A percentile compares a stretch with the other conserved stretches of the same genome.
Evolutionary conservation across 2,888 invertebrate genomes (phyloP).

Genomic region (Amblyteles armatorius): DNA sequence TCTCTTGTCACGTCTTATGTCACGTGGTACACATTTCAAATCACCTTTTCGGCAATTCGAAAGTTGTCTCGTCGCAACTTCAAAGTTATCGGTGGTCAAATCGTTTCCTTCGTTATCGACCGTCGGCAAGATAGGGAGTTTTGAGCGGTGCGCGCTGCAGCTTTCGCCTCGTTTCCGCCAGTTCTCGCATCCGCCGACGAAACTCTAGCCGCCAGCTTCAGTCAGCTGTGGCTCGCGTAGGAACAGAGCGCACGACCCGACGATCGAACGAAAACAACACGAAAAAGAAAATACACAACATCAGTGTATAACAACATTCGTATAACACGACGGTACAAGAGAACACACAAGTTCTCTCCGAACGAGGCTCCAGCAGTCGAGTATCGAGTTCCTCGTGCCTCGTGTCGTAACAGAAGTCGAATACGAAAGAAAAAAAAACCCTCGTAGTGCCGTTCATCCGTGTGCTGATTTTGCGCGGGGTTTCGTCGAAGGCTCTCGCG

Average conservation of each 20-base stretch:
- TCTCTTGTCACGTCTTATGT: too few species aligned
- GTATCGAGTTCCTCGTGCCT: background rate
- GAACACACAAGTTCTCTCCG: background rate
- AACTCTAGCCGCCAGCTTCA: background rate
- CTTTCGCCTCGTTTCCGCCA: too few species aligned
- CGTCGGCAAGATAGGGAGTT: too few species aligned
- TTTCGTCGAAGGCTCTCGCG: background rate
- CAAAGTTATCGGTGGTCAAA: too few species aligned
- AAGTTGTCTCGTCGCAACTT: too few species aligned
- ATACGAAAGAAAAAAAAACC: background rate
- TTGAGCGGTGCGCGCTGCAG: too few species aligned
- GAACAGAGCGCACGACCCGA: background rate
- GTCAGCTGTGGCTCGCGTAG: conserved; percentile 11
- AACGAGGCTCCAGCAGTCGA: background rate
- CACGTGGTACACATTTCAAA: too few species aligned
- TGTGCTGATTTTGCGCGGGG: conserved; percentile 1
- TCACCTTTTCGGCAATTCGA: too few species aligned
- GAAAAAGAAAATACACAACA: background rate
- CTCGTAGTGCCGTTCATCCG: background rate
- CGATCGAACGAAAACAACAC: background rate
- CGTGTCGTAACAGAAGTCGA: too few species aligned
- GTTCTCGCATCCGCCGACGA: background rate
- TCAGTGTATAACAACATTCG: background rate
- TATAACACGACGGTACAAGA: background rate
- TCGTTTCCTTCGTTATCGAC: too few species aligned